Percentiles rank a stretch among this genome's conserved stretches.
Conservation (phyloP, 1,140 invertebrate genomes). For the Euglossa dilemma region DNA sequence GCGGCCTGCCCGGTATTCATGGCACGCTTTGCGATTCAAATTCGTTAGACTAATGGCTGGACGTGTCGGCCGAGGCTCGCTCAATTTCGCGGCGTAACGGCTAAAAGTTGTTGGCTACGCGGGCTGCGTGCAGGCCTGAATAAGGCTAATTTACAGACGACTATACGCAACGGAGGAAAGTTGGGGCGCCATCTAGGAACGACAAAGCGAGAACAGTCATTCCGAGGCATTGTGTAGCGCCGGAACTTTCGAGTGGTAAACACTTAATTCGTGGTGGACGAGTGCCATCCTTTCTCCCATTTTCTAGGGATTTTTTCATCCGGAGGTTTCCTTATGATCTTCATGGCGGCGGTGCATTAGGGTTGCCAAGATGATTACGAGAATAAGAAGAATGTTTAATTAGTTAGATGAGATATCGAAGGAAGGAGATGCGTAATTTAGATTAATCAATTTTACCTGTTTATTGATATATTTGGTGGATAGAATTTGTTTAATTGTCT, state of each 20-base stretch:
- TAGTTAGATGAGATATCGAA: neutral
- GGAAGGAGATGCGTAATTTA: neutral
- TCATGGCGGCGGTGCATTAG: neutral
- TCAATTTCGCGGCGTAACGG: conserved; percentile 39
- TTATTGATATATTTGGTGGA: neutral
- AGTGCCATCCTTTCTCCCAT: neutral
- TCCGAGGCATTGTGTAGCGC: neutral
- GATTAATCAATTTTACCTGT: neutral
- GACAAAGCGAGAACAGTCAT: conserved; percentile 21
- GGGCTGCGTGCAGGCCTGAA: neutral
- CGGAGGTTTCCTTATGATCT: neutral
- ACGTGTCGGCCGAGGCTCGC: conserved; percentile 41
- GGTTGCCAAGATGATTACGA: neutral
- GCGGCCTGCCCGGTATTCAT: conserved; percentile 33
- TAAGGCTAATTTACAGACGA: conserved; percentile 25
- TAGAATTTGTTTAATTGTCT: neutral
- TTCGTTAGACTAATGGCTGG: conserved; percentile 52
- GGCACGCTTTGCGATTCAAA: conserved; percentile 57
- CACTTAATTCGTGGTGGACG: conserved; percentile 4
- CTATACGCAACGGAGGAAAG: conserved; percentile 9
- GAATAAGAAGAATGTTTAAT: neutral
- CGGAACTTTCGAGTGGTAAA: conserved; percentile 19
- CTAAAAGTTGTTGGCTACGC: conserved; percentile 36
- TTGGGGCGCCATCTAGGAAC: neutral
- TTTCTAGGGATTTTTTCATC: neutral